Evolutionary conservation across 2,797 vertebrate species (phyloP), one percentile per base, ranked within the genome.

Genomic region (Acanthornis magna): DNA sequence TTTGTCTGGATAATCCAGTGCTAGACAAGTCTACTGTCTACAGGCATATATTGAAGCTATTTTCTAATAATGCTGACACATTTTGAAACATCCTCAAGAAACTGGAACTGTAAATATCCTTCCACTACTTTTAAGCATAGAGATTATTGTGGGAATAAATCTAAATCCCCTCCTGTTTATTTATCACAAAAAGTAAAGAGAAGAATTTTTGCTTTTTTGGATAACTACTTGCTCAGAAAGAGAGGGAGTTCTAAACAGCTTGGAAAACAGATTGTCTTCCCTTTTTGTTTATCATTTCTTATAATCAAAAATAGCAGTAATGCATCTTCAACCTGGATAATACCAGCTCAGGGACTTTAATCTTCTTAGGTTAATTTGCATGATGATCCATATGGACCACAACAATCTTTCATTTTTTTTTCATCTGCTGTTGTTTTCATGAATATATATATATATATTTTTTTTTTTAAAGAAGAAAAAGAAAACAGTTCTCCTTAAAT

Each of bases 321-420:
- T 90, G 32, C 48, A 84, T 87, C 74, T 80, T 88, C 71, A 95
- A 54, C 38, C n/a, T 68, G 47, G 23, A 80, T 93, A 94, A 96
- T 66, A 74, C 54, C 81, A 90, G 62, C 65, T 88, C 38, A 53
- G 89, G 53, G 88, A 91, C 36, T 85, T 94, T 89, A 90, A 87
- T 96, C 47, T 94, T 94, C 71, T 89, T 86, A 57, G 42, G 53
- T 68, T 94, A 95, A 96, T 96, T 96, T 97, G n/a, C 84, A 88
- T 87, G 25, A 87, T 82, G 62, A 82, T 89, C 66, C 34, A 66
- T 58, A 74, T 53, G 57, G 55, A 73, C 23, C 51, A 43, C 63
- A 95, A 72, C 16, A 81, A 53, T 7, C 3, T 83, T 72, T 34
- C 25, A 55, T 38, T 20, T 67, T 91, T 91, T 91, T 91, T 94